These are phyloP conservation scores for Pristionchus maxplancki DNA, from an alignment of 2,888 invertebrate species.

Conservation along the genomic window DNA sequence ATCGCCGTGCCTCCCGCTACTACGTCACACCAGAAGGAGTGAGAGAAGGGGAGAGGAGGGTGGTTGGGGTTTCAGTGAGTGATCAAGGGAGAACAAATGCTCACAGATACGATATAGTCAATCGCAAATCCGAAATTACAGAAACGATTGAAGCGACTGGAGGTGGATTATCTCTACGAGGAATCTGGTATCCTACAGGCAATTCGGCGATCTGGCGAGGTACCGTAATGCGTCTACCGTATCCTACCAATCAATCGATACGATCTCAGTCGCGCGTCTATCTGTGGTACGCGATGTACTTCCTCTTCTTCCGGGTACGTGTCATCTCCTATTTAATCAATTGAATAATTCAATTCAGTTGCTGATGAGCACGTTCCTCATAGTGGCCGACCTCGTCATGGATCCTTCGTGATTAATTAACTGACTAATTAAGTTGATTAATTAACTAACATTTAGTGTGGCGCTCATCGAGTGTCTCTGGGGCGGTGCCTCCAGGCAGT, in stretches of 20 bases:
- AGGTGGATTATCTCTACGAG: slow-evolving; percentile 18
- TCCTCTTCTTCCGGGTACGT: background rate
- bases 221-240: background rate
- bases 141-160: background rate
- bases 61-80: background rate
- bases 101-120: background rate
- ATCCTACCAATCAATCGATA: background rate
- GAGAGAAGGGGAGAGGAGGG: background rate
- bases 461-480: background rate
- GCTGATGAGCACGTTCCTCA: slow-evolving; percentile 6
- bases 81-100: background rate
- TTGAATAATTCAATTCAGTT: background rate
- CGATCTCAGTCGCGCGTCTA: background rate
- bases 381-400: slow-evolving; percentile 11
- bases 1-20: background rate
- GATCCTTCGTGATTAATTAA: background rate
- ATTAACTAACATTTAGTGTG: background rate
- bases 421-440: background rate
- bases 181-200: slow-evolving; percentile 8
- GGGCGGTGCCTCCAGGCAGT: background rate
- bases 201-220: slow-evolving; percentile 26
- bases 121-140: background rate
- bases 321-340: background rate
- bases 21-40: background rate
- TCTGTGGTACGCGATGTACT: slow-evolving; percentile 30